These are phyloP conservation scores for Pseudotriccus pelzelni DNA, from an alignment of 2,797 vertebrate genomes.

Conservation along the genomic window DNA sequence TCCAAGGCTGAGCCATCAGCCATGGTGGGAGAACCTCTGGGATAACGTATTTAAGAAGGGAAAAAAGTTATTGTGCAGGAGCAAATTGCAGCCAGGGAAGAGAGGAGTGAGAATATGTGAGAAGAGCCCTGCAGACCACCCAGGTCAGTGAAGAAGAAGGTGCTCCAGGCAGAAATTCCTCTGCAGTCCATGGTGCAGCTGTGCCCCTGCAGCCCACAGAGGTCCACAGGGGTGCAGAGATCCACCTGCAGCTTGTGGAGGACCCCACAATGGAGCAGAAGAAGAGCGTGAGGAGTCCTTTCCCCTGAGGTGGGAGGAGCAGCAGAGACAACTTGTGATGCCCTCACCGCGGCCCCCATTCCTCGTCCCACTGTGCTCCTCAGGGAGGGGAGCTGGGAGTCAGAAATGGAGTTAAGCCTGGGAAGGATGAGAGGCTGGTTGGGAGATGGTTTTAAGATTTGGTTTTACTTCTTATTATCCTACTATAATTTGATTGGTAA, in stretches of 20 bases:
- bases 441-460: neutral
- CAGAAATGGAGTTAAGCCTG: neutral
- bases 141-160: neutral
- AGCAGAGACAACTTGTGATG: fast-evolving
- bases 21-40: neutral
- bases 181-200: neutral
- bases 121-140: neutral
- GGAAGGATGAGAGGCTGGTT: neutral
- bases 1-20: neutral
- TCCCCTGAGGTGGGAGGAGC: neutral
- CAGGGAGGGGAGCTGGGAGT: neutral
- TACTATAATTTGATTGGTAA: neutral
- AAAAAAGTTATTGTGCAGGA: neutral
- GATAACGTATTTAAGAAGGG: neutral
- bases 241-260: neutral
- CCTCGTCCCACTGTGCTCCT: fast-evolving
- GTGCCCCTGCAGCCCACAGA: neutral
- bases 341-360: neutral
- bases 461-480: neutral
- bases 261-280: neutral
- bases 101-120: neutral
- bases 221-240: neutral
- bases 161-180: neutral
- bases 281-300: neutral
- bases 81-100: neutral